Evolutionary conservation across 2,113 vertebrate species (phyloP), one percentile per base, ranked within the genome.

Genomic region (Siphamia tubifer): DNA sequence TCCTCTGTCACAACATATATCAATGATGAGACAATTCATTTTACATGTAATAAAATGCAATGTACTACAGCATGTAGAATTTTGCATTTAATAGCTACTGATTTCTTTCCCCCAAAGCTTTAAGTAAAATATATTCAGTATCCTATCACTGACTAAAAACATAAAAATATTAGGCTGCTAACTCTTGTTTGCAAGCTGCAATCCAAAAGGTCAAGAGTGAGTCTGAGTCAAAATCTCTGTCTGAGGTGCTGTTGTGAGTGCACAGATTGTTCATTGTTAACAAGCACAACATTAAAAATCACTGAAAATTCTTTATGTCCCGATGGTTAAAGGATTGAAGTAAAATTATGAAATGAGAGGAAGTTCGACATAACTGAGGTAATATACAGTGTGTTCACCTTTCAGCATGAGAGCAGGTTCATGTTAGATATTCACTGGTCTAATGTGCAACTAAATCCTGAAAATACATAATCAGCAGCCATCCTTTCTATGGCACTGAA

Each of bases 391-490:
- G 20, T 65, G 39, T 30, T 30, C 36, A 77, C 68, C 38, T 62
- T 61, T 19, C 54, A 63, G 62, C 7, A 10, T 62, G 31, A 43
- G 24, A 68, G 53, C 28, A 25, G 6, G 57, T 62, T 42, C 25
- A 20, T 55, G 11, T 8, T 11, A 63, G 32, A 73, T 58, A 61
- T 45, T 39, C 48, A 28, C 45, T 30, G 57, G 7, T 67, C 32
- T 55, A 44, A 30, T 68, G 28, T 36, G 27, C 69, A 71, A 38
- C 53, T 32, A 75, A 79, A 78, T 76, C 32, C 44, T 43, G 21
- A 67, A 79, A 19, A 53, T 60, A 61, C 31, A 52, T 48, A 69
- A 70, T 76, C 23, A 30, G 43, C 54, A 8, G 47, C 45, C 47
- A 64, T 53, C 11, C 40, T 77, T 68, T 65, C 68, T 70, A 66